phyloP scores from a whole-genome alignment of 1,140 invertebrate species.

The Piezodorus guildinii region DNA sequence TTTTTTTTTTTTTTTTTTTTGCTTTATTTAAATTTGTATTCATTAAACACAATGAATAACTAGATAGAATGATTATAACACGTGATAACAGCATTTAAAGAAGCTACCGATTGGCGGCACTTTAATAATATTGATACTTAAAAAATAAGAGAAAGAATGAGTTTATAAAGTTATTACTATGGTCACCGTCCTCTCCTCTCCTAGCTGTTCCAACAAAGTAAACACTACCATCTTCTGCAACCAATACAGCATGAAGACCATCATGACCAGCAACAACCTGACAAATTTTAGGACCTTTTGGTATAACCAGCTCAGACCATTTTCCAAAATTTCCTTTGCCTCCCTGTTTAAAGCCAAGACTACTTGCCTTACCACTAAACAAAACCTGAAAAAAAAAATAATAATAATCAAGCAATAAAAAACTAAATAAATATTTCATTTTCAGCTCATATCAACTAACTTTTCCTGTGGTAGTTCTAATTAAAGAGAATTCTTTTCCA shows the following conservation, averaged over 20 bases:
- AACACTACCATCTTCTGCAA: conserved; percentile 80
- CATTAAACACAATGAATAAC: too few relatives aligned
- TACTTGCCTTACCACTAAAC: conserved; percentile 64
- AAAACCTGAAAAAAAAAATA: conserved; percentile 41
- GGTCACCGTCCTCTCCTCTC: conserved; percentile 89
- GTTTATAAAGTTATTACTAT: conserved; percentile 32
- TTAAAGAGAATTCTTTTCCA: conserved; percentile 75
- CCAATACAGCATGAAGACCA: conserved; percentile 75
- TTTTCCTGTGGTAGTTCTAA: conserved; percentile 66
- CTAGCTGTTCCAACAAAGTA: conserved; percentile 78
- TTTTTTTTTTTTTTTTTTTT: too few relatives aligned
- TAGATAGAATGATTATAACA: too few relatives aligned
- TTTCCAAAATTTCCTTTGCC: conserved; percentile 42
- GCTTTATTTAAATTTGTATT: too few relatives aligned
- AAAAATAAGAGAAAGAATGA: not conserved
- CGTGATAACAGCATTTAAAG: too few relatives aligned
- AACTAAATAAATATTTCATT: not conserved
- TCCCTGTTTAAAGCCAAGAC: conserved; percentile 57
- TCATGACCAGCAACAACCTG: conserved; percentile 85
- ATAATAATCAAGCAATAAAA: not conserved
- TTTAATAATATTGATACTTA: too few relatives aligned
- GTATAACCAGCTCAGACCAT: conserved; percentile 63
- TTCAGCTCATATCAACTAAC: conserved; percentile 34
- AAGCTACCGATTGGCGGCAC: too few relatives aligned
- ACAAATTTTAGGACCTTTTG: conserved; percentile 60